Percentiles rank a stretch among this genome's conserved stretches.
phyloP scores from a whole-genome alignment of 2,888 invertebrate genomes.

The Tricholauxania praeusta region DNA sequence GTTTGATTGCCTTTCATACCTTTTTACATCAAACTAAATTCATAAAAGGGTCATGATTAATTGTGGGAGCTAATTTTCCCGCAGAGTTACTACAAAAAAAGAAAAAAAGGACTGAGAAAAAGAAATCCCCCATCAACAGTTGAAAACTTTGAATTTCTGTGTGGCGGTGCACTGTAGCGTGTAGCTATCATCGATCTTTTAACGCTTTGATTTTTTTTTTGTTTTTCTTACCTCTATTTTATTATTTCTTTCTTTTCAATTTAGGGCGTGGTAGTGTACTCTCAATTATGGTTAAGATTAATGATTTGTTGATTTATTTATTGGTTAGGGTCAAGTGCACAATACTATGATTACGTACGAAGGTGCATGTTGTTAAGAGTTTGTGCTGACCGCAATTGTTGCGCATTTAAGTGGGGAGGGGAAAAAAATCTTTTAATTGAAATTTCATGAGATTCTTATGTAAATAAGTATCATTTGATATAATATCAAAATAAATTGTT shows the following conservation, averaged over 20 bases:
- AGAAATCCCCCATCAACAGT: neutral
- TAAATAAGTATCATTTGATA: too few species aligned
- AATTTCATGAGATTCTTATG: too few species aligned
- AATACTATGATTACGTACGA: neutral
- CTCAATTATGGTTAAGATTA: conserved; percentile 51
- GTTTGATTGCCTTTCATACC: conserved; percentile 12
- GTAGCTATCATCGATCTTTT: conserved; percentile 30
- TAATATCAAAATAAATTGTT: too few species aligned
- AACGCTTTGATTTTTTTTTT: conserved; percentile 5
- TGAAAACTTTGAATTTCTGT: neutral
- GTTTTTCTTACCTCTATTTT: too few species aligned
- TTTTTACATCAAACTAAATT: neutral
- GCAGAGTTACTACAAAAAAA: conserved; percentile 48
- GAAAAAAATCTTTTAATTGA: neutral
- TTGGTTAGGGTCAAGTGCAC: conserved; percentile 62
- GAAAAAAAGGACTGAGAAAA: conserved; percentile 12
- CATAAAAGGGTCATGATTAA: conserved; percentile 56
- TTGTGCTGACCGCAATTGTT: conserved; percentile 4
- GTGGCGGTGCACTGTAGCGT: conserved; percentile 6
- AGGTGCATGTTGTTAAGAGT: neutral
- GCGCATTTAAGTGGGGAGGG: neutral
- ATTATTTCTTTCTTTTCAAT: neutral
- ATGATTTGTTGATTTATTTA: conserved; percentile 66
- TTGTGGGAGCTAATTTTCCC: conserved; percentile 64
- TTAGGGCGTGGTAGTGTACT: neutral